Base-by-base conservation (phyloP, 2,797 vertebrate species). In the Numenius phaeopus region DNA sequence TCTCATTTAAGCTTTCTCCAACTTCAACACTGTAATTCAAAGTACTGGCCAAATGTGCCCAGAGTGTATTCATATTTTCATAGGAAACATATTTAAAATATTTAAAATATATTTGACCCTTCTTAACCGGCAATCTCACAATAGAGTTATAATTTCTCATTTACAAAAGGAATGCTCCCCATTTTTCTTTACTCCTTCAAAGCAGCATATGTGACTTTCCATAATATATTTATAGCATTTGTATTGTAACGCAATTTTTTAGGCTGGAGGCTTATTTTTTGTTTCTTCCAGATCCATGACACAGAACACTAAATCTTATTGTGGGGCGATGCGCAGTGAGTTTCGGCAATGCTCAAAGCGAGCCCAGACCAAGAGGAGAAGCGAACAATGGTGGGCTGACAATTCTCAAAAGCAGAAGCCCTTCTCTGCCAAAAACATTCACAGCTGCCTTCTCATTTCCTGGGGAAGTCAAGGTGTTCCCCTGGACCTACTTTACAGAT, bases 401-500 rank as follows among this genome's bases (percentile, higher is more conserved):
- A 32, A 71, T 11, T 40, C 83, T 17, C 72, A 8, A 37, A 64
- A 81, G n/a, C 64, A 90, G 89, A 49, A 84, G 37, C 30, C 1
- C 14, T 52, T 49, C 8, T 21, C 90, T 96, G 89, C 96, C 96
- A 97, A 73, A 76, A 83, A n/a, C 40, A 3, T 54, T 67, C 34
- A 7, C 96, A 96, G 92, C 95, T 97, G 94, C 92, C 46, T 96
- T 70, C 87, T 72, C 77, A 23, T 90, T 94, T 83, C 94, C 96
- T 81, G 83, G 84, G 90, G 55, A 94, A 95, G 83, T 91, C 90
- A 95, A 96, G 95, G 95, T 96, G 94, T 83, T 97, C 94, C 94
- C 94, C 88, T 85, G 96, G 95, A 93, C 82, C 88, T 29, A 50
- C 92, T 95, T 89, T 23, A 13, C 64, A 44, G 77, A 94, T 20